Conservation (phyloP, 30 jellyfish, hydroid and myxozoan genomes). For the Turritopsis dohrnii region DNA sequence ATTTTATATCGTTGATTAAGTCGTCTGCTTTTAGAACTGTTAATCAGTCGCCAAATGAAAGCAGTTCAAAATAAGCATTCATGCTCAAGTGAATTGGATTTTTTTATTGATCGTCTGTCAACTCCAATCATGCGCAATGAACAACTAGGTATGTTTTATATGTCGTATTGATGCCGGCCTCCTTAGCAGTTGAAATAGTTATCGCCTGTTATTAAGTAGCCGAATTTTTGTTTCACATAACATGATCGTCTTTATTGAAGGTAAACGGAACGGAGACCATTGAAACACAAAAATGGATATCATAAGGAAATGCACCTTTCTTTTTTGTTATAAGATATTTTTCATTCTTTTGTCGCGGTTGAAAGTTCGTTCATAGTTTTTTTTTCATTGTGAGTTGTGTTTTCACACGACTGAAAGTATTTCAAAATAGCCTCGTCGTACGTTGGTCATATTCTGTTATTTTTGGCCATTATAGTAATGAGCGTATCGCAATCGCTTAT, state of each 20-base stretch:
- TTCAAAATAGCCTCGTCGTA: not conserved
- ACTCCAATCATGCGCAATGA: not conserved
- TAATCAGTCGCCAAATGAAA: not conserved
- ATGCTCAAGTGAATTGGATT: not conserved
- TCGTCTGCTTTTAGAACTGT: not conserved
- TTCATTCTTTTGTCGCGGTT: too few species aligned
- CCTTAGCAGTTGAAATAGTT: not conserved
- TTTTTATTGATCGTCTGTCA: not conserved
- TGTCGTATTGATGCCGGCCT: not conserved
- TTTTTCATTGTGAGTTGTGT: not conserved
- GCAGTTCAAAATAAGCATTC: constrained; percentile 1
- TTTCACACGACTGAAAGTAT: not conserved
- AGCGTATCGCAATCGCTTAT: not conserved
- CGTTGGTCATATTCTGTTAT: not conserved
- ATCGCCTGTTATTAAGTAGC: too few species aligned
- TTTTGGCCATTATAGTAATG: not conserved
- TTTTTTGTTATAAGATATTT: too few species aligned
- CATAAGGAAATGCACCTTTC: too few species aligned
- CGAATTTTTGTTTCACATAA: too few species aligned
- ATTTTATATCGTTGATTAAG: not conserved
- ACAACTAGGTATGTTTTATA: not conserved
- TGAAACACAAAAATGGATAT: too few species aligned
- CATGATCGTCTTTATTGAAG: too few species aligned
- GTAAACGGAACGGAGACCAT: too few species aligned
- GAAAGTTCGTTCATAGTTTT: not conserved